Evolutionary conservation across 2,113 vertebrate genomes (phyloP).

Genomic region (Prunella himalayana): DNA sequence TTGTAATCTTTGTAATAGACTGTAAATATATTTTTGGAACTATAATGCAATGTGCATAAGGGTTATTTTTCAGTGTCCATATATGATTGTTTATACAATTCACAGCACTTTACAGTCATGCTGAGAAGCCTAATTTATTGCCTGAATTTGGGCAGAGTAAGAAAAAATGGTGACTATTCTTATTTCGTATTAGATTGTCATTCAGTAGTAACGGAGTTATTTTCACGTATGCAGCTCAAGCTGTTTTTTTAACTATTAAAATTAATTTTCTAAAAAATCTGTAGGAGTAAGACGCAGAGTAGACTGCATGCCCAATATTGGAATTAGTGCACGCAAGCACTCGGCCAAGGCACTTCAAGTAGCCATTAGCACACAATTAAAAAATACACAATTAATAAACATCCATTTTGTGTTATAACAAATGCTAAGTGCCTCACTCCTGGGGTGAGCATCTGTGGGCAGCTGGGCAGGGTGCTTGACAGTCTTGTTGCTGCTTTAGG

Average conservation of each 20-base stretch:
- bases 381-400: not conserved
- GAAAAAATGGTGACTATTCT: conserved; percentile 70
- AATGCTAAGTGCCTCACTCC: conserved; percentile 44
- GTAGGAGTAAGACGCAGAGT: conserved; percentile 58
- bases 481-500: not conserved
- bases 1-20: conserved; percentile 99
- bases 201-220: conserved; percentile 67
- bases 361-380: not conserved
- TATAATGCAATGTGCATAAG: conserved; percentile 94
- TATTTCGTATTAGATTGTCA: conserved; percentile 70
- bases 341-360: not conserved
- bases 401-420: not conserved
- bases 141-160: conserved; percentile 73
- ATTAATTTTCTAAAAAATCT: conserved; percentile 66
- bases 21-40: conserved; percentile 99
- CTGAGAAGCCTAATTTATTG: conserved; percentile 71
- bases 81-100: conserved; percentile 79
- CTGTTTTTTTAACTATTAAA: conserved; percentile 71
- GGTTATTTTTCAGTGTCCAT: conserved; percentile 84
- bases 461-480: not conserved
- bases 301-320: conserved; percentile 42
- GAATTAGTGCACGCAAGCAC: not conserved
- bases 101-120: conserved; percentile 78
- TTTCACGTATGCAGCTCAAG: conserved; percentile 69
- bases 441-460: not conserved